These are phyloP conservation scores for Ahaetulla prasina DNA, from an alignment of 2,113 vertebrate genomes.

Conservation along the genomic window DNA sequence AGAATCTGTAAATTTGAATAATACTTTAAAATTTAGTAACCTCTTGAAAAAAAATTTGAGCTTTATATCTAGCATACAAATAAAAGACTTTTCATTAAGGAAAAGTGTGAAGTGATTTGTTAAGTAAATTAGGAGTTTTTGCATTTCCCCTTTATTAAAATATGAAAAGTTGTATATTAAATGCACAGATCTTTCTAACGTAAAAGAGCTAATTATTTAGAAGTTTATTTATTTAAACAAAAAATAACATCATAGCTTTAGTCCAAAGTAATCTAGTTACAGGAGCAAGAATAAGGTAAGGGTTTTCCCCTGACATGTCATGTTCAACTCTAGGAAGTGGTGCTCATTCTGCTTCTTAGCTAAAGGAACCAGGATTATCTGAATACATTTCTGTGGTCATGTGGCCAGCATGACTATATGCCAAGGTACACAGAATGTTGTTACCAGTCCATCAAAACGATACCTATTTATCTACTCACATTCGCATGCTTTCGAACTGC, in stretches of 20 bases:
- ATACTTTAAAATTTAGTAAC: slow-evolving; percentile 41
- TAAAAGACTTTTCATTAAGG: slow-evolving; percentile 33
- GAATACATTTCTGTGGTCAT: neutral
- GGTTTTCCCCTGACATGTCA: neutral
- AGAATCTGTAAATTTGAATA: slow-evolving; percentile 39
- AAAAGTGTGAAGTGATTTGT: neutral
- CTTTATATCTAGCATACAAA: neutral
- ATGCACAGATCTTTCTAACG: neutral
- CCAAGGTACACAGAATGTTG: neutral
- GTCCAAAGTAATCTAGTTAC: neutral
- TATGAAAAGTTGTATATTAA: slow-evolving; percentile 7
- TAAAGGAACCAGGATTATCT: neutral
- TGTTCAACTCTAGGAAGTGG: neutral
- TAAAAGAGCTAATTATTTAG: neutral
- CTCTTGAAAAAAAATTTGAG: neutral
- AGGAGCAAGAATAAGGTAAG: neutral
- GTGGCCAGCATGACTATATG: neutral
- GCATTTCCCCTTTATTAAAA: neutral
- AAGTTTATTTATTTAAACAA: neutral
- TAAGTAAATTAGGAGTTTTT: slow-evolving; percentile 21
- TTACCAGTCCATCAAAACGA: neutral
- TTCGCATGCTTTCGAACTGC: neutral
- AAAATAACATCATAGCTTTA: neutral
- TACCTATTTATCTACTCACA: neutral
- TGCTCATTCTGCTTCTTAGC: neutral